Conservation (phyloP, 1,140 invertebrate genomes). For the Contarinia nasturtii region DNA sequence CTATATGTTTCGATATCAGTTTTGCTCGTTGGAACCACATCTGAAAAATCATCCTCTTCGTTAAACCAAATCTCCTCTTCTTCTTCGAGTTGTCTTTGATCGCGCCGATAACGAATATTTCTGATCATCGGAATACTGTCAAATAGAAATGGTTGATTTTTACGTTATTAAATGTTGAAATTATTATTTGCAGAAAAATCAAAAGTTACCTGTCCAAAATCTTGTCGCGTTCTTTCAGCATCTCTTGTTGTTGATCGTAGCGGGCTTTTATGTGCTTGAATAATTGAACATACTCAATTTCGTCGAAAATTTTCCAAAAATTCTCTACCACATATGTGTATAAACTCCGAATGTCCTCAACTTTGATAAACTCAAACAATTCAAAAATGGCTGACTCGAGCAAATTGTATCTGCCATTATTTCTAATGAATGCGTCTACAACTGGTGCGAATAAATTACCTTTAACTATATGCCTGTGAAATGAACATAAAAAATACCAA, state of each 20-base stretch:
- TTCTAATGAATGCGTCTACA: constrained; percentile 87
- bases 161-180: not conserved
- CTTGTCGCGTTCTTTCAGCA: constrained; percentile 66
- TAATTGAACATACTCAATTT: constrained; percentile 92
- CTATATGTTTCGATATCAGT: constrained; percentile 24
- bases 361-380: constrained; percentile 97
- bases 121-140: constrained; percentile 46
- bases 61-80: constrained; percentile 99
- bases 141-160: not conserved
- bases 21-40: constrained; percentile 31
- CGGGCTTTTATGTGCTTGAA: constrained; percentile 80
- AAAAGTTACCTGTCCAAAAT: constrained; percentile 41
- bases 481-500: too few relatives aligned
- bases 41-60: constrained; percentile 87
- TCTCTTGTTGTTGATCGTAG: constrained; percentile 90
- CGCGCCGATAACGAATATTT: constrained; percentile 65
- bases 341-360: constrained; percentile 90
- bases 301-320: constrained; percentile 82
- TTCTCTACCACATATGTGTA: constrained; percentile 88
- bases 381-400: constrained; percentile 97
- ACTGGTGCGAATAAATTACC: constrained; percentile 90
- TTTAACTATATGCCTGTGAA: constrained; percentile 78
- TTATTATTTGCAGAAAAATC: too few relatives aligned
- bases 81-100: constrained; percentile 82
- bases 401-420: constrained; percentile 95